Evolutionary conservation across 2,797 vertebrate genomes (phyloP), one percentile per base, ranked within the genome.

Genomic region (Prunella strophiata): DNA sequence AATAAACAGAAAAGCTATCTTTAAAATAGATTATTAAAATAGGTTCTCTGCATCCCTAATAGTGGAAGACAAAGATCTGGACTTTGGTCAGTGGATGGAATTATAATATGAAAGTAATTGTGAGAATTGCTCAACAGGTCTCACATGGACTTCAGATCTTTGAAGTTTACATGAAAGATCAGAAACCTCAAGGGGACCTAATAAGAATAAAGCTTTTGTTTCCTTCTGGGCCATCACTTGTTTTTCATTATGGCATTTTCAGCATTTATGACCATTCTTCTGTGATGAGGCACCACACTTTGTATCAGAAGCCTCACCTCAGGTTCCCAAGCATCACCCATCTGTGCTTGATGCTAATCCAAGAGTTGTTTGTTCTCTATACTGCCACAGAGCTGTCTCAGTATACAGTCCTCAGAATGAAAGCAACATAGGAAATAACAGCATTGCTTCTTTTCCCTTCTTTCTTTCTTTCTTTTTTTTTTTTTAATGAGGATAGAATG

Each of bases 91-190:
- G 43, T 19, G 26, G 38, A 50, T 42, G 45, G 26, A 88, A 93
- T 48, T 48, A 68, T 70, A 88, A 87, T 51, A 62, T 59, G 67
- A 79, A 88, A 88, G 40, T 34, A 81, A 84, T 86, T 90, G 76
- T 5, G 21, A 54, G 29, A 93, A 73, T 91, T 91, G 67, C 43
- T 76, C 55, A 91, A 91, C 21, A 93, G 71, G 42, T 73, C n/a
- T 82, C 55, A 50, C 32, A 85, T 4, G 16, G 61, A 88, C 57
- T 85, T 92, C 61, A 93, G 42, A 62, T 77, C 93, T 91, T 89
- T 95, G 94, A 95, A 95, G 73, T 54, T 58, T 61, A 23, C 52
- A 85, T 92, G 47, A 87, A 90, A 77, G 45, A 79, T 36, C 34
- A 89, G 50, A 85, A 93, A 65, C 14, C 72, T 43, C 88, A 83